Percentiles rank a stretch among this genome's conserved stretches.
Evolutionary conservation across 2,797 vertebrate genomes (phyloP).

Genomic region (Anabas testudineus): DNA sequence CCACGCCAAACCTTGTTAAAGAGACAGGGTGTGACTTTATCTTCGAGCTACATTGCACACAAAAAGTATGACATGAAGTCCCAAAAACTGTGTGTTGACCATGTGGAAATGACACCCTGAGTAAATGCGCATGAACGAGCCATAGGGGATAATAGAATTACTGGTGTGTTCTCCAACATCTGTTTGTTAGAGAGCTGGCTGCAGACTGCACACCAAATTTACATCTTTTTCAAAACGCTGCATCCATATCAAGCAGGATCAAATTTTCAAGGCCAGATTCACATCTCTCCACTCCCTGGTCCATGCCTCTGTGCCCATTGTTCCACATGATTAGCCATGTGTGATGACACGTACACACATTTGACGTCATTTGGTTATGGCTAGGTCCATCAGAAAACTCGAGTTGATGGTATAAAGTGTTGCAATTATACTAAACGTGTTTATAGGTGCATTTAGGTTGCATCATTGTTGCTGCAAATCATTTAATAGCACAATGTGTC

Average conservation of each 20-base stretch:
- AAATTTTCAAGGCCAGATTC: constrained; percentile 59
- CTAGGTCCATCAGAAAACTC: constrained; percentile 6
- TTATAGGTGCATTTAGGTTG: neutral
- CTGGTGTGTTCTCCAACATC: constrained; percentile 41
- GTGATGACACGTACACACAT: constrained; percentile 45
- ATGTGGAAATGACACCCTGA: constrained; percentile 19
- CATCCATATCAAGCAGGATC: constrained; percentile 60
- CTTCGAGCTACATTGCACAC: constrained; percentile 32
- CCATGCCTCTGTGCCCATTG: constrained; percentile 59
- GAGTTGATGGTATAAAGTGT: neutral
- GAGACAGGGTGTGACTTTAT: constrained; percentile 56
- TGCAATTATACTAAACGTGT: neutral
- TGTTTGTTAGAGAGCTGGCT: constrained; percentile 53
- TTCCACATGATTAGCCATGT: constrained; percentile 74
- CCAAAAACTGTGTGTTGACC: constrained; percentile 18
- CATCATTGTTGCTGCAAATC: constrained; percentile 4
- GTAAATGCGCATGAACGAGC: constrained; percentile 43
- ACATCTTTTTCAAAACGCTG: constrained; percentile 54
- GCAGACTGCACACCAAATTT: constrained; percentile 45
- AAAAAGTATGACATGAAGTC: constrained; percentile 30
- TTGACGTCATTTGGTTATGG: constrained; percentile 10
- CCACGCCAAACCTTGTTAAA: constrained; percentile 44
- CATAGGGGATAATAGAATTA: constrained; percentile 43
- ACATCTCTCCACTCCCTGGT: constrained; percentile 53
- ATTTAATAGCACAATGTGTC: constrained; percentile 11